These are phyloP conservation scores for Malurus leucopterus DNA, from an alignment of 2,797 vertebrate genomes.

Conservation along the genomic window DNA sequence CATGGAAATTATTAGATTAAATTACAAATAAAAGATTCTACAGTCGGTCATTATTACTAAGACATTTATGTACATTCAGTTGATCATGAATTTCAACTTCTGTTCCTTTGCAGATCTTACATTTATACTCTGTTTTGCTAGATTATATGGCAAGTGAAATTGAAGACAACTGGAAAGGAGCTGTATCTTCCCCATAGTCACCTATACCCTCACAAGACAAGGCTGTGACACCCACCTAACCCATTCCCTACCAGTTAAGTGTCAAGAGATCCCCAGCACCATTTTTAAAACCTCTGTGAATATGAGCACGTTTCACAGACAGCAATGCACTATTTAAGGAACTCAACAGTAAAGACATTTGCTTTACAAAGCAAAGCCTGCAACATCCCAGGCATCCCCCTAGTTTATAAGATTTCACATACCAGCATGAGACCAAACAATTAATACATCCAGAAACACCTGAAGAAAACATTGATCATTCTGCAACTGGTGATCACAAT, in stretches of 20 bases:
- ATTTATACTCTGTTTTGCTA: not conserved
- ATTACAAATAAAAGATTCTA: slow-evolving; percentile 67
- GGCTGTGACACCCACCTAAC: not conserved
- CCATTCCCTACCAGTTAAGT: not conserved
- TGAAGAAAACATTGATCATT: not conserved
- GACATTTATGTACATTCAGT: slow-evolving; percentile 22
- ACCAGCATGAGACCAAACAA: not conserved
- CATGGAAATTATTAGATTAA: slow-evolving; percentile 74
- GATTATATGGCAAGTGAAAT: not conserved
- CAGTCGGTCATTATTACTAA: slow-evolving; percentile 52
- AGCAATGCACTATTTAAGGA: not conserved
- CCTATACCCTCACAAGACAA: not conserved
- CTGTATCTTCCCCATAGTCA: not conserved
- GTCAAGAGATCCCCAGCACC: not conserved
- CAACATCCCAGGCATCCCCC: not conserved
- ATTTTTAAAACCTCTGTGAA: not conserved
- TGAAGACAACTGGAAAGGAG: not conserved
- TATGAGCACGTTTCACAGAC: not conserved
- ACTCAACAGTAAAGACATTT: not conserved
- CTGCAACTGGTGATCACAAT: not conserved
- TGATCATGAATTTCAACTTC: slow-evolving; percentile 20
- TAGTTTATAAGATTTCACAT: not conserved
- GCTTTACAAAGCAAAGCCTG: not conserved
- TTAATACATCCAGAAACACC: slow-evolving; percentile 4
- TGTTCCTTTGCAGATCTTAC: not conserved